A percentile compares a stretch with the other conserved stretches of the same genome.
phyloP scores from a whole-genome alignment of 2,888 invertebrate species.

The Tuta absoluta region DNA sequence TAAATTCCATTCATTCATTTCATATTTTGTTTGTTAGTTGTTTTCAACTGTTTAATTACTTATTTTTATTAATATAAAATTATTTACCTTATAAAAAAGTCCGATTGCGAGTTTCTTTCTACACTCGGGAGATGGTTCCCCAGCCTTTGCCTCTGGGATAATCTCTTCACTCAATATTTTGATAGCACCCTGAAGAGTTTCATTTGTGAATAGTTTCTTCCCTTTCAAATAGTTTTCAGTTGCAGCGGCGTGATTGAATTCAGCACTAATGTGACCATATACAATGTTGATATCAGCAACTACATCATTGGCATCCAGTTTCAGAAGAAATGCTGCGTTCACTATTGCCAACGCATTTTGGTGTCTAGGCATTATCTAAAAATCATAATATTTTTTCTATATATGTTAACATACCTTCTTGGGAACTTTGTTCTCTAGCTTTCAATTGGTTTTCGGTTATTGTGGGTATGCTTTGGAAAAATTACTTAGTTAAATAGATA shows the following conservation, averaged over 20 bases:
- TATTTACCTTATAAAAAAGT: conserved; percentile 88
- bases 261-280: conserved; percentile 84
- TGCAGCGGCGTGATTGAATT: conserved; percentile 80
- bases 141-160: conserved; percentile 81
- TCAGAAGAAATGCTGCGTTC: conserved; percentile 86
- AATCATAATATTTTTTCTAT: conserved; percentile 3
- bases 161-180: conserved; percentile 81
- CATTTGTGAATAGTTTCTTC: conserved; percentile 64
- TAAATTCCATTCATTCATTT: too few relatives aligned
- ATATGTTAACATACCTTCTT: not conserved
- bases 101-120: conserved; percentile 86
- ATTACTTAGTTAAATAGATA: too few relatives aligned
- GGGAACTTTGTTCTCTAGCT: not conserved
- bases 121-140: conserved; percentile 85
- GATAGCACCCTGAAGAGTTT: conserved; percentile 74
- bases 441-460: not conserved
- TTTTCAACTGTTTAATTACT: too few relatives aligned
- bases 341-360: conserved; percentile 90
- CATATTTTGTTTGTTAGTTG: too few relatives aligned
- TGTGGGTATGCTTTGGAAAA: too few relatives aligned
- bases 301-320: conserved; percentile 62
- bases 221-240: conserved; percentile 79
- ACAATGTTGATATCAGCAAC: conserved; percentile 78
- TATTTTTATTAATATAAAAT: too few relatives aligned
- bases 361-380: conserved; percentile 86